phyloP scores from a whole-genome alignment of 2,113 vertebrate genomes.

The Neomonachus schauinslandi region DNA sequence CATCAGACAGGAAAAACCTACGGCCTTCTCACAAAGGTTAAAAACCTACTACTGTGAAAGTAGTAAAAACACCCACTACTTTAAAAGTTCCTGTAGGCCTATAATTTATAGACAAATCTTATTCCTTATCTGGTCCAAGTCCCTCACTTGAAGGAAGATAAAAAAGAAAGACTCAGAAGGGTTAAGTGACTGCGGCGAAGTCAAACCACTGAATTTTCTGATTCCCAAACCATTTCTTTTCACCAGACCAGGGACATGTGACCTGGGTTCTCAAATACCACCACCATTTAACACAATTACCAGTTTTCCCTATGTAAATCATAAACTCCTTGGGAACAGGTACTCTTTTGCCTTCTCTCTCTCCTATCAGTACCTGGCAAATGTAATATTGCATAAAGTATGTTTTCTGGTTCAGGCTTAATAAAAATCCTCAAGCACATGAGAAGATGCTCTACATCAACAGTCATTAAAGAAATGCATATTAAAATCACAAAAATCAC shows the following conservation, averaged over 20 bases:
- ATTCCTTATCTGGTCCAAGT: background rate
- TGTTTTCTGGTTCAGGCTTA: background rate
- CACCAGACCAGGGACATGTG: background rate
- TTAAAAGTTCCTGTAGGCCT: background rate
- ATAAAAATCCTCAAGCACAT: constrained; percentile 9
- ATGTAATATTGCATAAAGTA: background rate
- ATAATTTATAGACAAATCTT: constrained; percentile 46
- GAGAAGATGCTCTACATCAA: constrained; percentile 12
- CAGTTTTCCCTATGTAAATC: background rate
- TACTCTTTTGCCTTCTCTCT: background rate
- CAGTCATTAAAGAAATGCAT: constrained; percentile 33
- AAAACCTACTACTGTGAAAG: constrained; percentile 13
- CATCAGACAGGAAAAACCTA: constrained; percentile 36
- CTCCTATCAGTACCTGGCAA: background rate
- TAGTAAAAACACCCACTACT: background rate
- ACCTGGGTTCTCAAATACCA: background rate
- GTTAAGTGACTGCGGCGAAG: background rate
- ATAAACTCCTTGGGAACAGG: background rate
- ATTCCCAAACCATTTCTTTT: constrained; percentile 22
- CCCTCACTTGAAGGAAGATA: background rate
- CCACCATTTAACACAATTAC: background rate
- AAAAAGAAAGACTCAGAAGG: background rate
- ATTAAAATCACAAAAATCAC: constrained; percentile 43
- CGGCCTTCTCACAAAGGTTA: constrained; percentile 24
- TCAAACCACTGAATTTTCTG: constrained; percentile 12